A percentile compares a stretch with the other conserved stretches of the same genome.
phyloP scores from a whole-genome alignment of 2,888 invertebrate genomes.

The Hypomecis atomaria region DNA sequence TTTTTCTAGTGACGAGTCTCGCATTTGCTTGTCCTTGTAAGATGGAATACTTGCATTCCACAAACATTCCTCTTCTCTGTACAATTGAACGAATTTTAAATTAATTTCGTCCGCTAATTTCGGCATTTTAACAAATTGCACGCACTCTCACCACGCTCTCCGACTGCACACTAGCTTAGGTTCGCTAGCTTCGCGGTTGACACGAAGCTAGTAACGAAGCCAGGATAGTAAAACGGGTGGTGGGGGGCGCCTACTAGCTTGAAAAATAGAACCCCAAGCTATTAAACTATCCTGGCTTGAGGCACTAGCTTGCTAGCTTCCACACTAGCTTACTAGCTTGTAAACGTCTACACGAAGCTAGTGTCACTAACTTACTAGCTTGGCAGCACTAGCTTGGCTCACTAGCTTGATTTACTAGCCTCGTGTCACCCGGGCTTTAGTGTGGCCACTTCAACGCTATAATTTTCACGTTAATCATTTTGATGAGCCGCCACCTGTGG shows the following conservation, averaged over 20 bases:
- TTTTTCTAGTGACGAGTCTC: constrained; percentile 29
- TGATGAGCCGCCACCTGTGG: too few species aligned
- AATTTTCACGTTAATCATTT: too few species aligned
- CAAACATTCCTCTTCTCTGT: constrained; percentile 30
- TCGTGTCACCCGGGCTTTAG: constrained; percentile 27
- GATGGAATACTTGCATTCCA: constrained; percentile 31
- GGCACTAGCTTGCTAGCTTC: constrained; percentile 30
- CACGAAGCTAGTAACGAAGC: constrained; percentile 26
- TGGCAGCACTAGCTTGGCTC: constrained; percentile 29
- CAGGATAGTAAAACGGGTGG: constrained; percentile 29
- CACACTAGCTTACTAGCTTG: constrained; percentile 27
- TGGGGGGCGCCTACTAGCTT: constrained; percentile 26
- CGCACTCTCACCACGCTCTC: constrained; percentile 25
- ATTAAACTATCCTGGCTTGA: constrained; percentile 33
- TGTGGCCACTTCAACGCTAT: too few species aligned
- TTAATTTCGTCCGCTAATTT: constrained; percentile 24
- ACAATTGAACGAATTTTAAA: constrained; percentile 28
- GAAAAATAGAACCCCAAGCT: constrained; percentile 31
- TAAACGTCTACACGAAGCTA: constrained; percentile 31
- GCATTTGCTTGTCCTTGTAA: constrained; percentile 30
- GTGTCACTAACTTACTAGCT: constrained; percentile 23
- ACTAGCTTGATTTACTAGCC: constrained; percentile 30
- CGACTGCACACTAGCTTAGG: constrained; percentile 27
- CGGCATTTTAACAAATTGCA: constrained; percentile 22
- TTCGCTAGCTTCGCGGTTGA: constrained; percentile 28